Evolutionary conservation across 2,797 vertebrate species (phyloP).

Genomic region (Pelobates cultripes): DNA sequence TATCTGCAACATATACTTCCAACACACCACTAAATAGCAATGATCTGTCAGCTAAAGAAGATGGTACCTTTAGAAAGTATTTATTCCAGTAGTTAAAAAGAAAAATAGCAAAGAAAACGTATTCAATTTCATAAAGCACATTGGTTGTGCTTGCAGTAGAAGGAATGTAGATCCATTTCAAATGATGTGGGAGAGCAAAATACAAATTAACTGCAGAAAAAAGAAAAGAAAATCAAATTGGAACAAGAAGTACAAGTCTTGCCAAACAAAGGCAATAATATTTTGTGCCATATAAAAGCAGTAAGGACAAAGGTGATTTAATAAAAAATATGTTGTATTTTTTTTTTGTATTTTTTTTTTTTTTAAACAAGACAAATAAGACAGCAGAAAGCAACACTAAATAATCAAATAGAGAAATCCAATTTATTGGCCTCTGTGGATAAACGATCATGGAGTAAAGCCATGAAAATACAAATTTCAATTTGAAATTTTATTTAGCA

Average conservation of each 20-base stretch:
- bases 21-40: background rate
- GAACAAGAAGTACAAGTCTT: background rate
- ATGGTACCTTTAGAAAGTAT: background rate
- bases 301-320: constrained; percentile 55
- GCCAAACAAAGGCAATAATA: background rate
- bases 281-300: constrained; percentile 47
- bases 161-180: background rate
- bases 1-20: constrained; percentile 4
- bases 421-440: constrained; percentile 67
- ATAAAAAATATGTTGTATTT: constrained; percentile 25
- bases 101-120: background rate
- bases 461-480: constrained; percentile 79
- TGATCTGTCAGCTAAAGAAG: background rate
- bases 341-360: background rate
- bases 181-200: background rate
- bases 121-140: background rate
- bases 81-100: background rate
- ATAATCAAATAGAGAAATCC: constrained; percentile 66
- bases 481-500: constrained; percentile 82
- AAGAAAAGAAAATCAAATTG: background rate
- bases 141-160: background rate
- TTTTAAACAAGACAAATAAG: constrained; percentile 18
- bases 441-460: constrained; percentile 76
- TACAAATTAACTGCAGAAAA: background rate
- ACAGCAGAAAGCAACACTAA: constrained; percentile 62